Evolutionary conservation across 2,797 vertebrate species (phyloP).

Genomic region (Pseudotriccus pelzelni): DNA sequence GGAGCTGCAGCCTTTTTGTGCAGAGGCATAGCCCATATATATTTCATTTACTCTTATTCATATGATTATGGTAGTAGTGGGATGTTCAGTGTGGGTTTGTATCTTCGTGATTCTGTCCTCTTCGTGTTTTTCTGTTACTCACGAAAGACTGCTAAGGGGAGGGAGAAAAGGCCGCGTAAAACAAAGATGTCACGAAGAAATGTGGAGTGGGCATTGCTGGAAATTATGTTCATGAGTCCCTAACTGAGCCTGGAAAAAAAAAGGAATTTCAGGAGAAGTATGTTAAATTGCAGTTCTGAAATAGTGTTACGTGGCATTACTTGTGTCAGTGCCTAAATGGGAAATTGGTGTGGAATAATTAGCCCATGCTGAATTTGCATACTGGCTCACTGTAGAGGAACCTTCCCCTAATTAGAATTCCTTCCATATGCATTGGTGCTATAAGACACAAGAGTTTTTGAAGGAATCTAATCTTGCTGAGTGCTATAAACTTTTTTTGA

Average conservation of each 20-base stretch:
- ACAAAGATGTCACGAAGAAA: not conserved
- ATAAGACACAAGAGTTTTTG: not conserved
- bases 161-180: not conserved
- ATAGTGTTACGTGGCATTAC: not conserved
- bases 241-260: not conserved
- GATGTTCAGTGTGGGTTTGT: not conserved
- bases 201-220: not conserved
- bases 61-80: not conserved
- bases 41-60: not conserved
- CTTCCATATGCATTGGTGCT: not conserved
- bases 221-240: not conserved
- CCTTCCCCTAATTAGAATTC: not conserved
- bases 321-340: not conserved
- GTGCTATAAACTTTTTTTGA: not conserved
- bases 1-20: not conserved
- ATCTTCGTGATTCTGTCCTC: not conserved
- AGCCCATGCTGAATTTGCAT: not conserved
- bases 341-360: not conserved
- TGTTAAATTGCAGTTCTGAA: not conserved
- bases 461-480: not conserved
- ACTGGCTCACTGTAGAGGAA: not conserved
- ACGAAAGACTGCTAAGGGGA: not conserved
- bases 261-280: not conserved
- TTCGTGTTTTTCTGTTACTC: not conserved
- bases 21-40: not conserved